These are phyloP conservation scores for Regulus satrapa DNA, from an alignment of 2,113 vertebrate genomes.

Conservation along the genomic window DNA sequence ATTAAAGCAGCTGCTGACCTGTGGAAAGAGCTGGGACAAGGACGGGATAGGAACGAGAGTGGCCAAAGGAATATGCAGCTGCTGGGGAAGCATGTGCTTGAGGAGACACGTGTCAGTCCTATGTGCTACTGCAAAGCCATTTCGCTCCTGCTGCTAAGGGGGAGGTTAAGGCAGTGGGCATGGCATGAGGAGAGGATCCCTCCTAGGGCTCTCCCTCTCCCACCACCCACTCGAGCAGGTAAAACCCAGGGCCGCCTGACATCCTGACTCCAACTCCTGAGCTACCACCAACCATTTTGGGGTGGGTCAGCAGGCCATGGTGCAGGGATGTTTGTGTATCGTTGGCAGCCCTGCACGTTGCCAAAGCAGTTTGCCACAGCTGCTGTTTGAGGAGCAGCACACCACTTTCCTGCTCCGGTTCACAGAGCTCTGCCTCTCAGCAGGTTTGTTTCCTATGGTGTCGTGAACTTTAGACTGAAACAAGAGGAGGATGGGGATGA, in stretches of 20 bases:
- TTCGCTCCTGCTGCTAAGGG: background rate
- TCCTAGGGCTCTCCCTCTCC: background rate
- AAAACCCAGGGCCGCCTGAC: background rate
- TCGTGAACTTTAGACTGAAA: background rate
- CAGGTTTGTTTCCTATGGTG: background rate
- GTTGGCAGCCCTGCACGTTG: background rate
- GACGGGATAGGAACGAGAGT: background rate
- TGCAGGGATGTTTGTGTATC: background rate
- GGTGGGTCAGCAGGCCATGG: background rate
- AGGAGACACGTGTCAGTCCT: background rate
- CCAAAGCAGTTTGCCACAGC: background rate
- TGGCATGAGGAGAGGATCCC: fast-evolving
- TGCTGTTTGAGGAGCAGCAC: background rate
- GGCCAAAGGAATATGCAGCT: background rate
- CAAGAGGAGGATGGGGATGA: background rate
- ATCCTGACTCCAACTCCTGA: background rate
- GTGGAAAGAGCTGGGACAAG: background rate
- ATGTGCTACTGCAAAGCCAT: background rate
- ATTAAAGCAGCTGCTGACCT: background rate
- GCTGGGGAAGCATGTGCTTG: background rate
- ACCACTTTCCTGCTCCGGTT: background rate
- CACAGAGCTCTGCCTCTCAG: background rate
- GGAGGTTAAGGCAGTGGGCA: background rate
- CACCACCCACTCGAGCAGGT: background rate
- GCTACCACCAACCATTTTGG: background rate